These are phyloP conservation scores for Idaea straminata DNA, from an alignment of 2,888 invertebrate genomes.

Conservation along the genomic window DNA sequence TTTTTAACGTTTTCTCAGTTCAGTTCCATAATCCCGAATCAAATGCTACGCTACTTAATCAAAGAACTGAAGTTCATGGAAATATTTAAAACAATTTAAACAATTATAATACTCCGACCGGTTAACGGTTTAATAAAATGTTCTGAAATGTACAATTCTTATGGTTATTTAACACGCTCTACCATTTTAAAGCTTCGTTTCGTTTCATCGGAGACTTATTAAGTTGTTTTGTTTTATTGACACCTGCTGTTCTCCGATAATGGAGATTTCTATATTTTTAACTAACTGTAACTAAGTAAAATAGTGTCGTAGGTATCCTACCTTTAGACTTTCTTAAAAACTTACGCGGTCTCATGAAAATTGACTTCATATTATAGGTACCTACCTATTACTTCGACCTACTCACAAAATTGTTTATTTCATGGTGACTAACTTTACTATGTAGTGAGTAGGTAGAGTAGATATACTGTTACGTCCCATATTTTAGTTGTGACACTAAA, in stretches of 20 bases:
- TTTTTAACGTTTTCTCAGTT: constrained; percentile 1
- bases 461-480: not conserved
- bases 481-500: not conserved
- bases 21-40: not conserved
- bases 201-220: constrained; percentile 23
- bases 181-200: constrained; percentile 25
- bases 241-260: not conserved
- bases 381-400: not conserved
- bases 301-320: not conserved
- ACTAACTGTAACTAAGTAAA: not conserved
- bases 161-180: constrained; percentile 23
- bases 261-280: not conserved
- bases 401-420: not conserved
- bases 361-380: not conserved
- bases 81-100: not conserved
- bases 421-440: not conserved
- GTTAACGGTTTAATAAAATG: constrained; percentile 3
- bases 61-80: not conserved
- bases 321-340: not conserved
- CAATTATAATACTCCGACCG: not conserved
- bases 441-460: not conserved
- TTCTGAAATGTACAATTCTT: constrained; percentile 16
- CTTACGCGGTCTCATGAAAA: not conserved
- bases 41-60: constrained; percentile 3
- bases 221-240: constrained; percentile 17